phyloP scores from a whole-genome alignment of 2,888 invertebrate species.

The Trichopria drosophilae region DNA sequence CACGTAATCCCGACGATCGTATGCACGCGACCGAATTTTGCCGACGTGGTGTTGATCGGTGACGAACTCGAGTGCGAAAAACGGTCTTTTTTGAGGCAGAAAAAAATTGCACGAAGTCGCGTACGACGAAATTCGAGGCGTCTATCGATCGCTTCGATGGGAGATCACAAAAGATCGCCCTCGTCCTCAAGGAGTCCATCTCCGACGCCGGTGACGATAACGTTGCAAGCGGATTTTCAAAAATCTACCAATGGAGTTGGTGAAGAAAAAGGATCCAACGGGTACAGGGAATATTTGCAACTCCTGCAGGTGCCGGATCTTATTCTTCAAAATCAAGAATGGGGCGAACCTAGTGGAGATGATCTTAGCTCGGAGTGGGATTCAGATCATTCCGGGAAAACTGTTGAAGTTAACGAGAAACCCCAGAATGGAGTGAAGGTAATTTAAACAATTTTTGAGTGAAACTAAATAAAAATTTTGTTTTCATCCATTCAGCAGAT shows the following conservation, averaged over 20 bases:
- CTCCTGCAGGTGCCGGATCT: constrained; percentile 70
- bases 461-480: too few relatives aligned
- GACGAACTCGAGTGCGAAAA: constrained; percentile 35
- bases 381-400: constrained; percentile 73
- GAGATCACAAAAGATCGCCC: constrained; percentile 39
- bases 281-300: constrained; percentile 78
- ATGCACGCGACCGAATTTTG: constrained; percentile 47
- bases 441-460: too few relatives aligned
- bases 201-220: constrained; percentile 42
- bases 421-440: constrained; percentile 16
- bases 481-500: too few relatives aligned
- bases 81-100: constrained; percentile 32
- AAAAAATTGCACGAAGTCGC: constrained; percentile 40
- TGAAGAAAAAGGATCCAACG: constrained; percentile 49
- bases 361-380: constrained; percentile 92
- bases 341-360: constrained; percentile 88
- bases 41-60: constrained; percentile 36
- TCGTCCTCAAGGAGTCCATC: constrained; percentile 54
- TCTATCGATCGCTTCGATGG: constrained; percentile 9
- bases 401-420: constrained; percentile 9
- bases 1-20: constrained; percentile 52
- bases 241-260: constrained; percentile 10
- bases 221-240: constrained; percentile 10
- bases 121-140: constrained; percentile 39
- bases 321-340: constrained; percentile 67